Conservation (phyloP, 2,113 vertebrate species). For the Patagioenas fasciata region DNA sequence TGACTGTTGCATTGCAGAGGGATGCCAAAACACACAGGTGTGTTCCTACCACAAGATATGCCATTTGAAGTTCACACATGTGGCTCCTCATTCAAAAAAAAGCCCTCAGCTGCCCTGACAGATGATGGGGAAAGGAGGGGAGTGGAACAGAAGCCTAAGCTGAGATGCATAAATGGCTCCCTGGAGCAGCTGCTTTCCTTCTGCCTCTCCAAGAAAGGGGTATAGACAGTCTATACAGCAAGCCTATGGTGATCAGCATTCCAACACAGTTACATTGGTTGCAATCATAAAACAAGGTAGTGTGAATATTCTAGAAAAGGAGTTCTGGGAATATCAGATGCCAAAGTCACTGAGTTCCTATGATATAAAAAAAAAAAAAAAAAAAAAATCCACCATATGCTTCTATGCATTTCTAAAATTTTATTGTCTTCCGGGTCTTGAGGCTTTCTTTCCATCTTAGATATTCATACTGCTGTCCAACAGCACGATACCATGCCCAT, state of each 20-base stretch:
- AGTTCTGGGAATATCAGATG: not conserved
- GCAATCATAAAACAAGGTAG: not conserved
- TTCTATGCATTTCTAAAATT: not conserved
- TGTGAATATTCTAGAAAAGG: not conserved
- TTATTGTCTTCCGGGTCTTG: not conserved
- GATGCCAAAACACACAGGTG: not conserved
- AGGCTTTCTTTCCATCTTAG: not conserved
- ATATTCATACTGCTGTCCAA: not conserved
- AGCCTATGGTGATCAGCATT: not conserved
- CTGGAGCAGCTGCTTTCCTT: not conserved
- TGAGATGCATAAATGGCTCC: not conserved
- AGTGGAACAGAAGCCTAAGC: not conserved
- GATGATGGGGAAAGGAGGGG: not conserved
- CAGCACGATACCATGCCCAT: fast-evolving
- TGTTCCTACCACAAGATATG: not conserved
- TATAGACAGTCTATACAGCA: not conserved
- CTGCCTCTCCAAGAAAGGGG: not conserved
- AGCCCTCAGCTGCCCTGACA: not conserved
- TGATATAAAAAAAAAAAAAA: not conserved
- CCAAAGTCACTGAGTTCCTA: not conserved
- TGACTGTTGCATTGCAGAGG: not conserved
- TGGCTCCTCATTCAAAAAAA: not conserved
- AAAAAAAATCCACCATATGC: not conserved
- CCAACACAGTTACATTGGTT: not conserved
- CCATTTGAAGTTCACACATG: not conserved